Base-by-base conservation (phyloP, 2,797 vertebrate genomes). In the Phylloscopus collybita region DNA sequence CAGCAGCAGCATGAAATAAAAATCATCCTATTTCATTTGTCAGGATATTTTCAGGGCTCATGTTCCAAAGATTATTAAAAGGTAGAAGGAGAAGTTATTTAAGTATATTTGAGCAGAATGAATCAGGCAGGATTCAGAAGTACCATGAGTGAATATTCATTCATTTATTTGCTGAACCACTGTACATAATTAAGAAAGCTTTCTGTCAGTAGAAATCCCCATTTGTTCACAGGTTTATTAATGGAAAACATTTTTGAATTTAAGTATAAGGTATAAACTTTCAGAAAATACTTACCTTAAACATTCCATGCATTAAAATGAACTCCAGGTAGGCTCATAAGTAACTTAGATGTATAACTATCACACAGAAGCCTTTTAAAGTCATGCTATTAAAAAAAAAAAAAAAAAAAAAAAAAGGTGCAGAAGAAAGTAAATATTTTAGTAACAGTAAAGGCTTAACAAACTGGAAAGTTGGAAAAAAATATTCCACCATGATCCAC, bases 361-460 rank as follows among this genome's bases (percentile, higher is more conserved):
- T 65, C n/a, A 83, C 22, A 10, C 5, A 88, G 74, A 80, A 84
- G 36, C 13, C 76, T 91, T 95, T 82, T 32, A 61, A 87, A 80
- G 27, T 22, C 19, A 36, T 34, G 38, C 23, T 75, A 20, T 64
- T 86, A 87, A n/a, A n/a, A n/a, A n/a, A n/a, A n/a, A n/a, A n/a
- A n/a, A n/a, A n/a, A n/a, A n/a, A n/a, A n/a, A n/a, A n/a, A n/a
- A n/a, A n/a, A n/a, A n/a, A n/a, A 70, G 29, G 29, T 56, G 40
- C 38, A 79, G 73, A 82, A 64, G 42, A 81, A 73, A 86, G 45
- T 65, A 89, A 93, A 81, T 92, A 88, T 92, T 90, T 93, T 79
- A 74, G 25, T 34, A 81, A 81, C 26, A n/a, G 69, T 30, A 79
- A 86, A 53, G 36, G 30, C 42, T 73, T 86, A 69, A 83, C 47